Evolutionary conservation across 2,888 invertebrate genomes (phyloP).

Genomic region (Eupithecia pulchellata): DNA sequence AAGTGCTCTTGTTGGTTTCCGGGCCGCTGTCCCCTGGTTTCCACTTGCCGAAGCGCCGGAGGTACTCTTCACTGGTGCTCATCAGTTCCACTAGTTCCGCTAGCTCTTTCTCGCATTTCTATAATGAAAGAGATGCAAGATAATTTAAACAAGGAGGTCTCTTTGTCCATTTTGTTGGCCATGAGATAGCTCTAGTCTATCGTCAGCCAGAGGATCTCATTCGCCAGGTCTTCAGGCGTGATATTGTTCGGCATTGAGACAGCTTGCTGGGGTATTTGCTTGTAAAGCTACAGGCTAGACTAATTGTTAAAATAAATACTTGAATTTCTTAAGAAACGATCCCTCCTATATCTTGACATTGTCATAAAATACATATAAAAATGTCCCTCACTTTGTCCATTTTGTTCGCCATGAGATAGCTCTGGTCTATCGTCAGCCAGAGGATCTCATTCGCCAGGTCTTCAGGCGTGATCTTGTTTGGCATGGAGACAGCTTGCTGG

Average conservation of each 20-base stretch:
- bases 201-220: slow-evolving; percentile 78
- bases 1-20: slow-evolving; percentile 55
- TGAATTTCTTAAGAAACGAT: background rate
- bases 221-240: slow-evolving; percentile 77
- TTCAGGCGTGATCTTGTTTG: slow-evolving; percentile 79
- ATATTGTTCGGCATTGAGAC: slow-evolving; percentile 77
- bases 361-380: background rate
- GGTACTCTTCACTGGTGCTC: slow-evolving; percentile 76
- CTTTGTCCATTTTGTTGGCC: slow-evolving; percentile 65
- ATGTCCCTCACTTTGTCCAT: slow-evolving; percentile 58
- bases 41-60: slow-evolving; percentile 72
- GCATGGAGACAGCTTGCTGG: slow-evolving; percentile 63
- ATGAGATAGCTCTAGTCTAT: slow-evolving; percentile 78
- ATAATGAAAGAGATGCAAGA: slow-evolving; percentile 17
- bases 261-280: slow-evolving; percentile 60
- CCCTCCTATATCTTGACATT: background rate
- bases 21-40: slow-evolving; percentile 64
- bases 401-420: slow-evolving; percentile 71
- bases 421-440: slow-evolving; percentile 80
- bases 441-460: slow-evolving; percentile 79
- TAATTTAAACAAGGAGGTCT: slow-evolving; percentile 37
- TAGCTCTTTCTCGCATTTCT: slow-evolving; percentile 63
- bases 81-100: slow-evolving; percentile 74
- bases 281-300: too few relatives aligned
- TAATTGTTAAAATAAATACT: too few relatives aligned